Conservation (phyloP, 2,888 invertebrate genomes). For the Tenthredo amoena region DNA sequence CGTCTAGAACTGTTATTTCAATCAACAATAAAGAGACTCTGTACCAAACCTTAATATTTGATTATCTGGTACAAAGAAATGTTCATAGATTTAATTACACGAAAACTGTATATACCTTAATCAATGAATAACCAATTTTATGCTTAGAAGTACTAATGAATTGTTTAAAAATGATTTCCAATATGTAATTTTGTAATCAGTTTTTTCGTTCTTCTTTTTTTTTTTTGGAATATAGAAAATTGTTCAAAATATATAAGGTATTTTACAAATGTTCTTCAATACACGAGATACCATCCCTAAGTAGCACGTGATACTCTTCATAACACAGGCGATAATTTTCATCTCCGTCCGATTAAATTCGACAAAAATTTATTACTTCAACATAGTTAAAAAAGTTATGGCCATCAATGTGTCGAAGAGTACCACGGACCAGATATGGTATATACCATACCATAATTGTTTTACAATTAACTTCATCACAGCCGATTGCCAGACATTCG, state of each 20-base stretch:
- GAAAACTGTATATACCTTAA: slow-evolving; percentile 16
- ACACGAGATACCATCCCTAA: slow-evolving; percentile 33
- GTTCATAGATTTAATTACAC: not conserved
- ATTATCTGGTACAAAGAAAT: not conserved
- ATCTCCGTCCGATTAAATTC: not conserved
- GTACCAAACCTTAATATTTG: not conserved
- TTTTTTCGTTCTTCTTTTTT: not conserved
- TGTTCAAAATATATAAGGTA: slow-evolving; percentile 44
- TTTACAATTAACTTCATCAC: slow-evolving; percentile 47
- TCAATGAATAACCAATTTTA: slow-evolving; percentile 32
- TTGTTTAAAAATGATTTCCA: slow-evolving; percentile 28
- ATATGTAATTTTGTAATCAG: slow-evolving; percentile 20
- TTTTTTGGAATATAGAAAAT: slow-evolving; percentile 35
- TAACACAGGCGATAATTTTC: not conserved
- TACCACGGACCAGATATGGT: slow-evolving; percentile 22
- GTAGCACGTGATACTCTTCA: slow-evolving; percentile 20
- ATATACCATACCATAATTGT: slow-evolving; percentile 35
- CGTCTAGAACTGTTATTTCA: slow-evolving; percentile 27
- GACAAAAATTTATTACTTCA: not conserved
- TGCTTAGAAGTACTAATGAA: slow-evolving; percentile 5
- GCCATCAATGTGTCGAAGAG: slow-evolving; percentile 9
- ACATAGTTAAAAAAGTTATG: not conserved
- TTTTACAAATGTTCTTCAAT: slow-evolving; percentile 36
- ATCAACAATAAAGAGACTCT: slow-evolving; percentile 34
- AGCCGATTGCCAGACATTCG: slow-evolving; percentile 40